Evolutionary conservation across 2,797 vertebrate genomes (phyloP), one percentile per base, ranked within the genome.

Genomic region (Dendrocincla tyrannina): DNA sequence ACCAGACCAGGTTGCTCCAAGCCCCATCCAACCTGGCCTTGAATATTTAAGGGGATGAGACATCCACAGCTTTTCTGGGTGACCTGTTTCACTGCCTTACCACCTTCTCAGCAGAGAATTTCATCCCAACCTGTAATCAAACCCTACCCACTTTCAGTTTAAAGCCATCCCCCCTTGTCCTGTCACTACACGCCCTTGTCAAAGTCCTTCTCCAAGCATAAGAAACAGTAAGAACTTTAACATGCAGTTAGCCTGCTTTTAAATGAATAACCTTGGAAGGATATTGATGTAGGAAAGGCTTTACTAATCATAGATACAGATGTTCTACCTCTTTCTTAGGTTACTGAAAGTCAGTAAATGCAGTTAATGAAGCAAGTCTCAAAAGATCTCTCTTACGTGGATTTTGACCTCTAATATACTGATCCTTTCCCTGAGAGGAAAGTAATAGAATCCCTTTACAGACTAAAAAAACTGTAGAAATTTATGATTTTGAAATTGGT

Each of bases 401-500:
- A 72, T 92, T 95, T 88, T 92, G 88, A 94, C 69, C 80, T 93
- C 62, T 88, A 81, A 58, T 68, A 79, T 30, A 64, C 23, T 62
- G 63, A 74, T 56, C 73, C 33, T 55, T 86, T 69, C 30, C 63
- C 66, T 44, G 25, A 50, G 58, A 37, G 62, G 14, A 89, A 83
- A 72, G 46, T 49, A 84, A 78, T 60, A 60, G 30, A 63, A 83
- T 39, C 17, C 17, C 28, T 88, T 85, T 63, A 44, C 0, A 2
- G 14, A 56, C 2, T 82, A n/a, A 32, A 59, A 59, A 63, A 32
- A 13, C 2, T 18, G 17, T 44, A 47, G n/a, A 92, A 67, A 67
- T 46, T 13, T 76, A 37, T 85, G 8, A 67, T 49, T 77, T 70
- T 89, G 14, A 60, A 80, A 74, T 39, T 23, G 22, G 5, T 69